Base-by-base conservation (phyloP, 2,888 invertebrate species). In the Sussaba pulchella region DNA sequence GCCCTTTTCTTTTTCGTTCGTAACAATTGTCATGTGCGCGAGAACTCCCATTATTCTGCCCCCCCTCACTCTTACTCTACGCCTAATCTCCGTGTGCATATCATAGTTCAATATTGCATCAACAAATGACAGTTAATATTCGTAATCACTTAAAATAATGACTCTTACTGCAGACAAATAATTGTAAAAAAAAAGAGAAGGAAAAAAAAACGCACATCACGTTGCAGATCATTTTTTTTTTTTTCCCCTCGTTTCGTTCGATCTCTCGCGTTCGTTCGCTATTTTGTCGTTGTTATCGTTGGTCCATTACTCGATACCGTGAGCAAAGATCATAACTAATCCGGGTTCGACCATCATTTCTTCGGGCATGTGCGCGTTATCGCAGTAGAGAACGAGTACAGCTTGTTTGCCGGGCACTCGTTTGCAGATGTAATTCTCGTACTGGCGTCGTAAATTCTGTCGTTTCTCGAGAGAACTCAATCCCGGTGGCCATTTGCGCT, bases 301-400 rank as follows among this genome's bases (percentile, higher is more conserved):
- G 50, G 54, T n/a, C 76, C 73, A 52, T 70, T 79, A 97, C 92
- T 97, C 97, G 87, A 99, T 98, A 82, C 99, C 99, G 93, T 99
- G 99, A 80, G 99, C 99, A 93, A 99, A 99, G 90, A 99, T 99
- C 98, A 99, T 98, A 67, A 99, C 98, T 84, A 99, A 94, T 1
- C 99, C 99, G 0, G 99, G 99, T 87, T 98, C 98, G 47, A 98
- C 95, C 95, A 99, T 98, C 95, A 99, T 97, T 88, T 99, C 98
- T 83, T 98, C 98, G 75, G 97, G 96, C 94, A 99, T 98, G 91
- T 99, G 99, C 2, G 96, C 94, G 92, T 99, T 99, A 93, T 99
- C 99, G 92, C 98, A 98, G 81, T 97, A 96, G 85, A 99, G 94
- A 43, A 99, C 98, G 82, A 99, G 94, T 73, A 99, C 99, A 6